phyloP scores from a whole-genome alignment of 2,113 vertebrate genomes.

The Procapra przewalskii region DNA sequence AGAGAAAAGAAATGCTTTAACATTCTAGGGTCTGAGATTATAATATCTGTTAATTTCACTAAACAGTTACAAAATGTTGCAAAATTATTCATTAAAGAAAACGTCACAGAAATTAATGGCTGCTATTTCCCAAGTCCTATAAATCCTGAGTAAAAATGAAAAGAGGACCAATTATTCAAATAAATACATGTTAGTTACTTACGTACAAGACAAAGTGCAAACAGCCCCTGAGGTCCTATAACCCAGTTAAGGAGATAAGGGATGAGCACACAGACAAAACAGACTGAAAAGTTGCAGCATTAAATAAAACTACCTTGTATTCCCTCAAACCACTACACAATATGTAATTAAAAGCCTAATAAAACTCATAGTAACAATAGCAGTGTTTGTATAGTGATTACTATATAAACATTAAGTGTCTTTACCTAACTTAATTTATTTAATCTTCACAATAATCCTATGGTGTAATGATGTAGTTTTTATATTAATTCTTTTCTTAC shows the following conservation, averaged over 20 bases:
- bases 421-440: conserved; percentile 4
- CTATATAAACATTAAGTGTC: not conserved
- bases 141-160: conserved; percentile 39
- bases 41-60: conserved; percentile 30
- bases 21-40: not conserved
- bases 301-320: conserved; percentile 6
- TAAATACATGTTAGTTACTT: not conserved
- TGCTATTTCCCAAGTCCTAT: not conserved
- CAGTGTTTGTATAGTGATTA: not conserved
- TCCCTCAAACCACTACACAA: not conserved
- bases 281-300: not conserved
- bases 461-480: not conserved
- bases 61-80: not conserved
- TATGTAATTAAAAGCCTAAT: not conserved
- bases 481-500: not conserved
- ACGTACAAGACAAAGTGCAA: not conserved
- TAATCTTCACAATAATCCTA: not conserved
- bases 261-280: not conserved
- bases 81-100: not conserved
- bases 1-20: not conserved
- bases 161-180: not conserved
- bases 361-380: not conserved
- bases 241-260: not conserved
- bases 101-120: not conserved
- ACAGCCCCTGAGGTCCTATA: not conserved